A percentile compares a stretch with the other conserved stretches of the same genome.
These are phyloP conservation scores for Papilio machaon DNA, from an alignment of 1,140 invertebrate species.

Conservation along the genomic window DNA sequence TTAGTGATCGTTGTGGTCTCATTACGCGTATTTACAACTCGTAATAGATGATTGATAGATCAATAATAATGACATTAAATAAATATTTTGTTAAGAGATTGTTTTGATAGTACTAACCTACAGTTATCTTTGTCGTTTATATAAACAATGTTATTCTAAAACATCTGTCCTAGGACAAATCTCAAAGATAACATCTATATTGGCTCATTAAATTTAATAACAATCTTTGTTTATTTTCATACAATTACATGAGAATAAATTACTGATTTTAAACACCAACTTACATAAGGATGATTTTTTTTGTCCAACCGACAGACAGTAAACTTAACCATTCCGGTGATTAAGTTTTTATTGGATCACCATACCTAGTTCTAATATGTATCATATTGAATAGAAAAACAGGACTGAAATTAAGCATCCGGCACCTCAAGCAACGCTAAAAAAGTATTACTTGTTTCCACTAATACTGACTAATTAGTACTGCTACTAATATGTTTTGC, in stretches of 20 bases:
- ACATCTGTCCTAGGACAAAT: constrained; percentile 5
- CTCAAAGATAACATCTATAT: not conserved
- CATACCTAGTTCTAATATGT: no score
- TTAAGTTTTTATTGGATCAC: no score
- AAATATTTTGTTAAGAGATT: constrained; percentile 27
- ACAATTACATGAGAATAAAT: not conserved
- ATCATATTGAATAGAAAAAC: no score
- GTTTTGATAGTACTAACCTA: constrained; percentile 13
- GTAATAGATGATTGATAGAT: constrained; percentile 23
- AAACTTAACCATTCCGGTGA: no score
- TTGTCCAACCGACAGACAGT: no score
- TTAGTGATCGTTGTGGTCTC: constrained; percentile 2
- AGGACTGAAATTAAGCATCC: no score
- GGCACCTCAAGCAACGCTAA: no score
- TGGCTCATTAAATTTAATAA: not conserved
- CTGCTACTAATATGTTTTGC: constrained; percentile 44
- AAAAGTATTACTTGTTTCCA: no score
- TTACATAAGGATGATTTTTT: no score
- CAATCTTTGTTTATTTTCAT: not conserved
- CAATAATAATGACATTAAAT: constrained; percentile 16
- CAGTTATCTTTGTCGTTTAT: not conserved
- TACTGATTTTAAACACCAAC: not conserved
- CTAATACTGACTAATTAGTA: no score
- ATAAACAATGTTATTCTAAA: constrained; percentile 6
- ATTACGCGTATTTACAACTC: constrained; percentile 19